A percentile compares a stretch with the other conserved stretches of the same genome.
These are phyloP conservation scores for Drosophila mimetica DNA, from an alignment of 2,888 invertebrate species.

Conservation along the genomic window DNA sequence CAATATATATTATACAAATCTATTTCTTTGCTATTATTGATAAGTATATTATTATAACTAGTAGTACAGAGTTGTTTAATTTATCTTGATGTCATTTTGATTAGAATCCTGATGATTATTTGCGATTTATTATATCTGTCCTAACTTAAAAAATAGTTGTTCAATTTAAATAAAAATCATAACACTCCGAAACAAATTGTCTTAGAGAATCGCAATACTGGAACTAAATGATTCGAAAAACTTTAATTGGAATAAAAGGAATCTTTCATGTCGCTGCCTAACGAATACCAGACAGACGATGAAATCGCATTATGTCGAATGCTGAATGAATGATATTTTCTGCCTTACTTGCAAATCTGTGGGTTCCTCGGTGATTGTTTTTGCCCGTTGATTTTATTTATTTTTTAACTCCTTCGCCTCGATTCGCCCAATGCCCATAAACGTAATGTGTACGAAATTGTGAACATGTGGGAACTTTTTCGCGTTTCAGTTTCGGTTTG, in stretches of 20 bases:
- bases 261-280: not conserved
- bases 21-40: too few species aligned
- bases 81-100: too few species aligned
- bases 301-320: constrained; percentile 67
- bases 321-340: constrained; percentile 72
- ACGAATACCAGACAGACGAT: constrained; percentile 5
- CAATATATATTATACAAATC: too few species aligned
- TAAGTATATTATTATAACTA: too few species aligned
- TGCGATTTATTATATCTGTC: too few species aligned
- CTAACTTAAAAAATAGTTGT: too few species aligned
- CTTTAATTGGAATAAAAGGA: not conserved
- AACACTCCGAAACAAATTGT: too few species aligned
- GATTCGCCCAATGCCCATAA: constrained; percentile 55
- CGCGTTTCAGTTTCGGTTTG: constrained; percentile 53
- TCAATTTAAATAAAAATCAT: too few species aligned
- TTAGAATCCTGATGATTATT: too few species aligned
- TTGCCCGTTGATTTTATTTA: constrained; percentile 15
- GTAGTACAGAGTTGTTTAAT: too few species aligned
- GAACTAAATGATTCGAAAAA: not conserved
- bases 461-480: constrained; percentile 80
- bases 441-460: constrained; percentile 75
- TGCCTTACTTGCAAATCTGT: constrained; percentile 74
- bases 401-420: constrained; percentile 41
- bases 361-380: constrained; percentile 52
- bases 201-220: too few species aligned